Conservation (phyloP, 2,797 vertebrate genomes). For the Enteromius viviparus region DNA sequence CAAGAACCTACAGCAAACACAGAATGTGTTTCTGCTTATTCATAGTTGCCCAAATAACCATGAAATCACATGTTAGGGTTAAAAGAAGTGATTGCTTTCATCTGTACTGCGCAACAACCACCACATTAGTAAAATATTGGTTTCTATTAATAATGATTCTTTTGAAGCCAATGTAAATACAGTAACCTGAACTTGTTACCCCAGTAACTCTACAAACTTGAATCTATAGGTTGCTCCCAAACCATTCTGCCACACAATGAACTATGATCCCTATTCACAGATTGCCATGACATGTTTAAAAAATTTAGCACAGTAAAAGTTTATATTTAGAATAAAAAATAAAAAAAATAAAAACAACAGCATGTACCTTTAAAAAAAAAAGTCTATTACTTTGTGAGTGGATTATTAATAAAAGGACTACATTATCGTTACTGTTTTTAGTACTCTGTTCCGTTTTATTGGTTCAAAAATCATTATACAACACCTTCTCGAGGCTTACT, state of each 20-base stretch:
- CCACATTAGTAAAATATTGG: not conserved
- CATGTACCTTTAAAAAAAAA: not conserved
- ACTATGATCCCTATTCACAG: not conserved
- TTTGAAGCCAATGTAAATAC: not conserved
- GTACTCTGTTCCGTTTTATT: not conserved
- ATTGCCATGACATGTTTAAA: too few species aligned
- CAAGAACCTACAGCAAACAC: slow-evolving; percentile 85
- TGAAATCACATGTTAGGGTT: not conserved
- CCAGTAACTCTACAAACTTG: not conserved
- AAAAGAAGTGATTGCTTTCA: not conserved
- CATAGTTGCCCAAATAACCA: not conserved
- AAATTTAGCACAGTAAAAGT: too few species aligned
- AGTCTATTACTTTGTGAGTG: not conserved
- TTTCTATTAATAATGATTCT: not conserved
- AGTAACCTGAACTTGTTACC: not conserved
- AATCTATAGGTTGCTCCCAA: not conserved
- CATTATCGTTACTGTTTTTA: not conserved
- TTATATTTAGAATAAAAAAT: too few species aligned
- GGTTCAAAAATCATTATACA: not conserved
- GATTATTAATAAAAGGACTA: not conserved
- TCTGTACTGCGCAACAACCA: not conserved
- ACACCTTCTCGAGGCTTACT: not conserved
- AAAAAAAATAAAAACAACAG: too few species aligned
- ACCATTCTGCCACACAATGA: not conserved
- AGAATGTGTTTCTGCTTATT: not conserved